phyloP scores from a whole-genome alignment of 2,113 vertebrate species.

The Pyrgilauda ruficollis region DNA sequence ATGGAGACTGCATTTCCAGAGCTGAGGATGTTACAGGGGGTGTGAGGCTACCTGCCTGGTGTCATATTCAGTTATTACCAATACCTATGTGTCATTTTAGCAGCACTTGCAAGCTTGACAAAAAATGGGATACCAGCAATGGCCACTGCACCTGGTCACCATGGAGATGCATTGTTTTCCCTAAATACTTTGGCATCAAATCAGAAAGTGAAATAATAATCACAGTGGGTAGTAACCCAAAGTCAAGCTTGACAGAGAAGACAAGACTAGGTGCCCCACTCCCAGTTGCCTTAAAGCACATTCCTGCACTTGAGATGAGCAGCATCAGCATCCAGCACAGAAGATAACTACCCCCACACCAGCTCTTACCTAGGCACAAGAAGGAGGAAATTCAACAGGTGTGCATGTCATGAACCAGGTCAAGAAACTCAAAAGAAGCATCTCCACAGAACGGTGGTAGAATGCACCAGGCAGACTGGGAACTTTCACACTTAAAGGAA shows the following conservation, averaged over 20 bases:
- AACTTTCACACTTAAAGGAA: background rate
- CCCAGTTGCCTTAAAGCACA: background rate
- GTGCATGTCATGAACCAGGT: background rate
- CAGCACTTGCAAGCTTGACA: background rate
- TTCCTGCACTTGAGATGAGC: background rate
- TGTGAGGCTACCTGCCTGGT: background rate
- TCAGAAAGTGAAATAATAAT: background rate
- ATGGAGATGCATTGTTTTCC: background rate
- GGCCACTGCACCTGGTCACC: background rate
- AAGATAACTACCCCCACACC: background rate
- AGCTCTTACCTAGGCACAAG: background rate
- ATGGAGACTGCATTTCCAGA: background rate
- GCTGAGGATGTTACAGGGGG: background rate
- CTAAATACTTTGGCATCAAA: background rate
- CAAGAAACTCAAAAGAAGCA: background rate
- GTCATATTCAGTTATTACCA: background rate
- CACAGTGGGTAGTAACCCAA: background rate
- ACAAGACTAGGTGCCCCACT: background rate
- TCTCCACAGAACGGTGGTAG: accelerated
- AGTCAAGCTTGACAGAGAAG: background rate
- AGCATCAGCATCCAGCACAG: background rate
- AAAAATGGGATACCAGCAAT: background rate
- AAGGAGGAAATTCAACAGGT: background rate
- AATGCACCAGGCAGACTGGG: background rate
- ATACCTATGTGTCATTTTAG: background rate